Evolutionary conservation across 2,888 invertebrate genomes (phyloP), one percentile per base, ranked within the genome.

Genomic region (Pediacus dermestoides): DNA sequence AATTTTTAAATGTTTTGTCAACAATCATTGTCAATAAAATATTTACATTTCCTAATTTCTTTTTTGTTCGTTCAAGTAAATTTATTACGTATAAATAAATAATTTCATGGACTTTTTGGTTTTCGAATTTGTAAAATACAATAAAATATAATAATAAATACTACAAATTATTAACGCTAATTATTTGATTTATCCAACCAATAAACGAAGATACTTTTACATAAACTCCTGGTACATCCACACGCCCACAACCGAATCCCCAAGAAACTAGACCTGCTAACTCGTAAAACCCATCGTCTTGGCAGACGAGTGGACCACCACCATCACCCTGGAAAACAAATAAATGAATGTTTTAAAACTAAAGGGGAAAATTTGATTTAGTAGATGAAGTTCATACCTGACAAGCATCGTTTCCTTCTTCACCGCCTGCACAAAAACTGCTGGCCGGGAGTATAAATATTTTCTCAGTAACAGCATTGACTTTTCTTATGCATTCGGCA

Each of bases 161-260:
- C 48, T 83, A 87, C 70, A 87, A 80, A 71, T 91, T 91, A 72
- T 93, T 93, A 57, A 92, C 92, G 64, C 91, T 91, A 64, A 93
- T 93, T 57, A 93, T 93, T 76, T 93, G 92, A 75, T 92, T 92
- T 65, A 95, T 94, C 95, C 95, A 95, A 49, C 92, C 90, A 57
- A 93, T 90, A 72, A 93, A 95, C 26, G 91, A 82, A 2, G 93
- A 91, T 6, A 95, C 93, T 73, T 93, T 91, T 15, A 94, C 93
- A 68, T 95, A 95, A 44, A 95, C 94, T n/a, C 93, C 95, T 16
- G 95, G 95, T 36, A 92, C 94, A 70, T 92, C 88, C 44, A 82
- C 77, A 26, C 92, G 76, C n/a, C 93, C 93, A 67, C 93, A 93
- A 50, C 90, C 90, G 65, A 90, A 91, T 56, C 92, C 94, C 91